Conservation (phyloP, 2,113 vertebrate genomes). For the Chloroceryle aenea region DNA sequence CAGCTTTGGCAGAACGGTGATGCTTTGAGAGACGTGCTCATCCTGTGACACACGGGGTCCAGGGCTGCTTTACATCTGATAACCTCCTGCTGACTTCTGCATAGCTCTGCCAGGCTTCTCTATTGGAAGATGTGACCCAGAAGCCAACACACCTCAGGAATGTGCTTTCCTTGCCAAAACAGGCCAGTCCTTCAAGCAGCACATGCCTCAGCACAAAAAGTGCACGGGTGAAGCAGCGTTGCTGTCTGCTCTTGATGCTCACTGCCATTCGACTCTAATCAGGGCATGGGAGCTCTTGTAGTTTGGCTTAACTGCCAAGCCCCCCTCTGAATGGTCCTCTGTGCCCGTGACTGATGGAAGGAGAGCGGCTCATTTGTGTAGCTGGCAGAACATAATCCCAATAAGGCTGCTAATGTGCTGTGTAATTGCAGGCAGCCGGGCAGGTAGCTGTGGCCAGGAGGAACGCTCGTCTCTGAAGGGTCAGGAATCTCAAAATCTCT, state of each 20-base stretch:
- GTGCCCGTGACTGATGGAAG: not conserved
- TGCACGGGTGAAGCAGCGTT: accelerated
- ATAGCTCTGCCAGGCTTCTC: not conserved
- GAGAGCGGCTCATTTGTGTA: not conserved
- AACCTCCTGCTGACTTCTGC: not conserved
- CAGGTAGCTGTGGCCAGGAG: not conserved
- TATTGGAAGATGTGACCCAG: not conserved
- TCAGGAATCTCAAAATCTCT: not conserved
- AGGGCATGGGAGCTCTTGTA: not conserved
- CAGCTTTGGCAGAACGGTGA: not conserved
- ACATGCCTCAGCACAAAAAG: not conserved
- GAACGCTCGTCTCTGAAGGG: not conserved
- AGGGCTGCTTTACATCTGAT: not conserved
- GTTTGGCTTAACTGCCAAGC: not conserved
- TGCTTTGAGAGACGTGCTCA: not conserved
- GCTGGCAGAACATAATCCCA: not conserved
- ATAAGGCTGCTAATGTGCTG: not conserved
- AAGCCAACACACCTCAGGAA: not conserved
- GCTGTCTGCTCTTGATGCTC: not conserved
- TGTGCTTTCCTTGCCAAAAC: not conserved
- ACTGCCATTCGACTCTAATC: not conserved
- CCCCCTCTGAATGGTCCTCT: not conserved
- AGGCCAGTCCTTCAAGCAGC: not conserved
- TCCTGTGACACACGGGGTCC: accelerated
- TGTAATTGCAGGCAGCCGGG: not conserved